Conservation (phyloP, 2,797 vertebrate genomes). For the Hydrocynus forskahlii region DNA sequence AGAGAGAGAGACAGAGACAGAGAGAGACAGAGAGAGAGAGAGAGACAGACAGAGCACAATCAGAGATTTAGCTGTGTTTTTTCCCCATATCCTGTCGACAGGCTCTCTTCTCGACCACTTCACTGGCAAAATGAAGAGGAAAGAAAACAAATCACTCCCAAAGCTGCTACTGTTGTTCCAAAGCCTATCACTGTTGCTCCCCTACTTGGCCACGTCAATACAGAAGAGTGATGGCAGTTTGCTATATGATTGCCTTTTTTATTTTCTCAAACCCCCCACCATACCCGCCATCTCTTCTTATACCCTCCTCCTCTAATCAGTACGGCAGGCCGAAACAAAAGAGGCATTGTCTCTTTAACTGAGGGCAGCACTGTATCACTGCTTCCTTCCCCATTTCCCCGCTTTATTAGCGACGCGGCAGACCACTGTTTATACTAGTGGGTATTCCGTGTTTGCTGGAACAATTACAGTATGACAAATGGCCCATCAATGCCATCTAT, state of each 20-base stretch:
- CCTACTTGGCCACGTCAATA: slow-evolving; percentile 76
- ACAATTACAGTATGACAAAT: slow-evolving; percentile 99
- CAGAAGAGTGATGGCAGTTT: slow-evolving; percentile 79
- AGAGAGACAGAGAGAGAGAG: slow-evolving; percentile 5
- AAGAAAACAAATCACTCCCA: slow-evolving; percentile 75
- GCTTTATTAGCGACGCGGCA: slow-evolving; percentile 95
- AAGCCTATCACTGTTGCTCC: slow-evolving; percentile 78
- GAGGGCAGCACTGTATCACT: slow-evolving; percentile 86
- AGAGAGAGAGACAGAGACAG: background rate
- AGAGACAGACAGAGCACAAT: background rate
- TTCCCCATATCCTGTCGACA: slow-evolving; percentile 9
- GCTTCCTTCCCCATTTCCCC: slow-evolving; percentile 88
- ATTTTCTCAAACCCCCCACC: slow-evolving; percentile 64
- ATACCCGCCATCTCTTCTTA: slow-evolving; percentile 60
- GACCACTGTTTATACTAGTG: slow-evolving; percentile 97
- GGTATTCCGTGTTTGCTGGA: slow-evolving; percentile 98
- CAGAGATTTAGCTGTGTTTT: background rate
- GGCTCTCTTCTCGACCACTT: slow-evolving; percentile 70
- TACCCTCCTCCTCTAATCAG: slow-evolving; percentile 72
- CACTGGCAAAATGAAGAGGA: slow-evolving; percentile 72
- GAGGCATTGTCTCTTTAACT: slow-evolving; percentile 81
- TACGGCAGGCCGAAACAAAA: slow-evolving; percentile 70
- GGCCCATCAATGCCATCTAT: slow-evolving; percentile 99
- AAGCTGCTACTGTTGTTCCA: slow-evolving; percentile 75
- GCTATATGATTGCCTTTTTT: slow-evolving; percentile 82